Evolutionary conservation across 2,888 invertebrate species (phyloP).

Genomic region (Metallyticus violacea): DNA sequence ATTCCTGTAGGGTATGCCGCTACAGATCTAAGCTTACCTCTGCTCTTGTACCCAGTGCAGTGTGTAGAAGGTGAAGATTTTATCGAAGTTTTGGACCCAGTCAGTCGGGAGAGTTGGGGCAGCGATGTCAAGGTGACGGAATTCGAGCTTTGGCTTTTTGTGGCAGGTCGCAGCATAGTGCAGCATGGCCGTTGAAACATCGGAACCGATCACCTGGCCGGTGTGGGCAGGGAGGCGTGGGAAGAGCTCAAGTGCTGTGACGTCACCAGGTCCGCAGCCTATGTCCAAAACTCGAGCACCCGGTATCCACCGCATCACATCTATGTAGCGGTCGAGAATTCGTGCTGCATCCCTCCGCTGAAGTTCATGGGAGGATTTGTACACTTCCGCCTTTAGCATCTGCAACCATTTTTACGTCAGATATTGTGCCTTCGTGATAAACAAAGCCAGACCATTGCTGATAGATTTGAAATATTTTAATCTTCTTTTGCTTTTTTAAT

Average conservation of each 20-base stretch:
- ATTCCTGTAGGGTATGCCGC: too few relatives aligned
- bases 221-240: conserved; percentile 55
- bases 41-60: conserved; percentile 77
- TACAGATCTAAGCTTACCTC: conserved; percentile 59
- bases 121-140: conserved; percentile 56
- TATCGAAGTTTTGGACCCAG: conserved; percentile 54
- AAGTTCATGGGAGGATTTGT: conserved; percentile 63
- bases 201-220: conserved; percentile 59
- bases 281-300: conserved; percentile 55
- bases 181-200: conserved; percentile 67
- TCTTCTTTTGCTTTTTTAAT: background rate
- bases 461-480: background rate
- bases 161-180: conserved; percentile 56
- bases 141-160: conserved; percentile 46
- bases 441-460: background rate
- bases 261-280: conserved; percentile 72
- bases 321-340: conserved; percentile 61
- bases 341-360: conserved; percentile 65
- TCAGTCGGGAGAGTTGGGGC: conserved; percentile 49
- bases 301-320: conserved; percentile 40
- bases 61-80: conserved; percentile 74
- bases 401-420: background rate
- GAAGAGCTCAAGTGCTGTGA: conserved; percentile 61
- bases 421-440: too few relatives aligned
- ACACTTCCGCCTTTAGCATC: conserved; percentile 65